A percentile compares a stretch with the other conserved stretches of the same genome.
These are phyloP conservation scores for Callorhinus ursinus DNA, from an alignment of 2,113 vertebrate species.

Conservation along the genomic window DNA sequence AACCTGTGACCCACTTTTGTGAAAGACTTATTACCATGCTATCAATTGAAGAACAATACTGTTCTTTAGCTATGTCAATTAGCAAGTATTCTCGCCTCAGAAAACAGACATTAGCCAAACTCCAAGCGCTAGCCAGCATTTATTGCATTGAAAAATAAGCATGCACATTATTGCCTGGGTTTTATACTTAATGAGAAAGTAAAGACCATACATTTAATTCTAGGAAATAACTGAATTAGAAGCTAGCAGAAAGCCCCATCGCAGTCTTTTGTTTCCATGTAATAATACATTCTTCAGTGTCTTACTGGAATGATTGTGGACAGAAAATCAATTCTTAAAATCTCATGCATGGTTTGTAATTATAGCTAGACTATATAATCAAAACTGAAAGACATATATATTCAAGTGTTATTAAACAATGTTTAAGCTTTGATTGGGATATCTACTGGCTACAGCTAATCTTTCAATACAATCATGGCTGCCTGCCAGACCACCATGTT, in stretches of 20 bases:
- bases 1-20: background rate
- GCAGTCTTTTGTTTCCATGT: constrained; percentile 49
- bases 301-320: constrained; percentile 46
- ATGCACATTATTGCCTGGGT: background rate
- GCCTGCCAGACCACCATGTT: constrained; percentile 50
- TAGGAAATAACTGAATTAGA: constrained; percentile 67
- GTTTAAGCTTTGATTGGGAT: constrained; percentile 57
- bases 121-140: background rate
- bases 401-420: constrained; percentile 64
- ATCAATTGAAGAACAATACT: background rate
- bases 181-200: constrained; percentile 28
- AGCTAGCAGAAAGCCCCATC: constrained; percentile 10
- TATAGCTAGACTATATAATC: constrained; percentile 17
- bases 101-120: constrained; percentile 55
- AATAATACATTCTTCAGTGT: constrained; percentile 27
- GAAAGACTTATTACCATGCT: constrained; percentile 42
- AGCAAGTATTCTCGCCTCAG: constrained; percentile 13
- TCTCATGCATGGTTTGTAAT: background rate
- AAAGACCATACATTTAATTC: constrained; percentile 41
- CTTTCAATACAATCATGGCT: constrained; percentile 35
- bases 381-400: constrained; percentile 65
- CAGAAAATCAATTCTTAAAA: constrained; percentile 57
- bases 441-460: constrained; percentile 44
- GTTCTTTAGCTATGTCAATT: constrained; percentile 59
- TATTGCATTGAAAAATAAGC: constrained; percentile 31